Evolutionary conservation across 2,888 invertebrate genomes (phyloP).

Genomic region (Drosophila infuscata): DNA sequence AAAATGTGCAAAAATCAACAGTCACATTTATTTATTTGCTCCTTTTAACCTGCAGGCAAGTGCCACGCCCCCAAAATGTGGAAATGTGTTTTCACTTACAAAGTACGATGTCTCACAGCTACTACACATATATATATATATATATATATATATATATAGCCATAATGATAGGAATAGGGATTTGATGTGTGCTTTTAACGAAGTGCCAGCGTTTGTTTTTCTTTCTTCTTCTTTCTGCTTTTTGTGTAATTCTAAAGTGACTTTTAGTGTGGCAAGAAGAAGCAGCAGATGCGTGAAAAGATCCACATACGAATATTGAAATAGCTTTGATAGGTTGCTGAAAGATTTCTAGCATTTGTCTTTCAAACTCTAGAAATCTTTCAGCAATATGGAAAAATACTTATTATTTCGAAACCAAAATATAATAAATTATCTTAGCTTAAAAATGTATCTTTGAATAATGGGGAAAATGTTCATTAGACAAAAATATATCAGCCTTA

Average conservation of each 20-base stretch:
- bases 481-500: too few relatives aligned
- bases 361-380: neutral
- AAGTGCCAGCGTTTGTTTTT: slow-evolving; percentile 26
- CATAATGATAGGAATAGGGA: slow-evolving; percentile 45
- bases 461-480: too few relatives aligned
- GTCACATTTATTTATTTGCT: slow-evolving; percentile 56
- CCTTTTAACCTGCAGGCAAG: slow-evolving; percentile 41
- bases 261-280: slow-evolving; percentile 20
- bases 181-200: slow-evolving; percentile 34
- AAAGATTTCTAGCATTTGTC: slow-evolving; percentile 6
- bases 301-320: slow-evolving; percentile 28
- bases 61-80: slow-evolving; percentile 31
- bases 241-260: slow-evolving; percentile 26
- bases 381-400: neutral
- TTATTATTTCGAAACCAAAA: neutral
- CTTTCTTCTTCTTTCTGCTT: neutral
- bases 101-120: slow-evolving; percentile 21
- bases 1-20: slow-evolving; percentile 65
- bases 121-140: neutral
- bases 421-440: neutral
- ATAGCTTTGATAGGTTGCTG: slow-evolving; percentile 7
- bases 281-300: slow-evolving; percentile 1
- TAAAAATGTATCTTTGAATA: neutral
- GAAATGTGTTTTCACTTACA: slow-evolving; percentile 36
- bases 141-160: slow-evolving; percentile 12